Conservation (phyloP, 2,113 vertebrate species). For the Halichoeres trimaculatus region DNA sequence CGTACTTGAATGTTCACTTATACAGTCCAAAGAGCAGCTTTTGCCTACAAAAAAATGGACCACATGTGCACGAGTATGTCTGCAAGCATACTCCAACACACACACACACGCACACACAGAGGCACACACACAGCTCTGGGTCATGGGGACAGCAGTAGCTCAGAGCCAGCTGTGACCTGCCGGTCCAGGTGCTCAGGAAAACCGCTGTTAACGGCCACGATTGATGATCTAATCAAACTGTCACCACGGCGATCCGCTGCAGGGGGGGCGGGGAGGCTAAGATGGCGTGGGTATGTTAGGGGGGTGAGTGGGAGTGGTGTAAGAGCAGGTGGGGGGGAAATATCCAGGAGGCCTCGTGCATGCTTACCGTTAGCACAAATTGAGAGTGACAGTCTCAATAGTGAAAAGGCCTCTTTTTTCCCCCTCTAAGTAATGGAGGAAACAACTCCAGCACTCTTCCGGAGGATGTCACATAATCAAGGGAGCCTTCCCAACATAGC, state of each 20-base stretch:
- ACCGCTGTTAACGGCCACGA: slow-evolving; percentile 97
- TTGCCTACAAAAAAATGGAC: slow-evolving; percentile 32
- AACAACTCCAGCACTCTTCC: slow-evolving; percentile 95
- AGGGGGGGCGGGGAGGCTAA: slow-evolving; percentile 81
- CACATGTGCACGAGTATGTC: slow-evolving; percentile 35
- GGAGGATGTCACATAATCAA: slow-evolving; percentile 97
- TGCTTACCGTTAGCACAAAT: slow-evolving; percentile 98
- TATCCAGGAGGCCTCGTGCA: slow-evolving; percentile 93
- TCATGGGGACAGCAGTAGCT: slow-evolving; percentile 93
- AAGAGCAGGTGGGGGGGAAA: slow-evolving; percentile 80
- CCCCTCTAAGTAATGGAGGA: slow-evolving; percentile 94
- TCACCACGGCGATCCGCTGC: slow-evolving; percentile 92
- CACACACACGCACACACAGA: slow-evolving; percentile 43
- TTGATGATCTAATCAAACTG: slow-evolving; percentile 99
- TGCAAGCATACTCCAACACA: not conserved
- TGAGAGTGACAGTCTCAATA: slow-evolving; percentile 98
- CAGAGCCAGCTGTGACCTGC: slow-evolving; percentile 95
- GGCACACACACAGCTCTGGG: slow-evolving; percentile 74
- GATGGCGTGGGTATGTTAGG: slow-evolving; percentile 24
- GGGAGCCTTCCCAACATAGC: slow-evolving; percentile 65
- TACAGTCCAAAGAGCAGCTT: slow-evolving; percentile 15
- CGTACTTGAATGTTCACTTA: slow-evolving; percentile 27
- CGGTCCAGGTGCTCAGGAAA: slow-evolving; percentile 99
- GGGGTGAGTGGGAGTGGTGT: slow-evolving; percentile 22
- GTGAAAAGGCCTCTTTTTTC: slow-evolving; percentile 92